Percentiles rank a stretch among this genome's conserved stretches.
Evolutionary conservation across 2,113 vertebrate genomes (phyloP).

Genomic region (Entelurus aequoreus): DNA sequence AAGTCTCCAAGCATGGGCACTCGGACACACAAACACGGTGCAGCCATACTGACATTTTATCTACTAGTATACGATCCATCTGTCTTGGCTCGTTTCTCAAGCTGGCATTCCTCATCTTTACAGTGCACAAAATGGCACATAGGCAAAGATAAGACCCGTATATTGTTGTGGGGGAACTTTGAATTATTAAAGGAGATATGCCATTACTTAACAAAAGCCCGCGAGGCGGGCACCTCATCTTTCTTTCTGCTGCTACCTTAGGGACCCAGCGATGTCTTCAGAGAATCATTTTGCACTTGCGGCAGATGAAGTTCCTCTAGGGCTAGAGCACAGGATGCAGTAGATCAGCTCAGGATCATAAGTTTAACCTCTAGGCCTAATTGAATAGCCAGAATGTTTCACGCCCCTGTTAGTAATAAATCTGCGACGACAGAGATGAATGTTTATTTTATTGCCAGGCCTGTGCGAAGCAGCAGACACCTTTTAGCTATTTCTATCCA

Average conservation of each 20-base stretch:
- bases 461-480: slow-evolving; percentile 10
- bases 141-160: slow-evolving; percentile 11
- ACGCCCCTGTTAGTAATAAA: slow-evolving; percentile 18
- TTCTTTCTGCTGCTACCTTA: slow-evolving; percentile 54
- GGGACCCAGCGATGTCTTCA: slow-evolving; percentile 50
- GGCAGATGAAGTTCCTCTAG: slow-evolving; percentile 33
- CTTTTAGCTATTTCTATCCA: slow-evolving; percentile 3
- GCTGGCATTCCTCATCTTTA: slow-evolving; percentile 28
- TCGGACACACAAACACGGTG: slow-evolving; percentile 8
- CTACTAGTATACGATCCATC: slow-evolving; percentile 12
- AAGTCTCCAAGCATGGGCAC: slow-evolving; percentile 10
- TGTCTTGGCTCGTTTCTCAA: slow-evolving; percentile 23
- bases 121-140: slow-evolving; percentile 28
- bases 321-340: slow-evolving; percentile 32
- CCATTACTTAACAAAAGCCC: slow-evolving; percentile 65
- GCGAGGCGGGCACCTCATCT: slow-evolving; percentile 59
- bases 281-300: slow-evolving; percentile 40
- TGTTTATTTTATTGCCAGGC: slow-evolving; percentile 11
- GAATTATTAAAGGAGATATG: slow-evolving; percentile 67
- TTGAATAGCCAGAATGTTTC: slow-evolving; percentile 38
- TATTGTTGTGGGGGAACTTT: slow-evolving; percentile 27
- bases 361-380: slow-evolving; percentile 31
- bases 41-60: slow-evolving; percentile 2
- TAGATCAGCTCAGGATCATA: slow-evolving; percentile 29
- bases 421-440: slow-evolving; percentile 18